These are phyloP conservation scores for Dioctria rufipes DNA, from an alignment of 2,888 invertebrate species.

Conservation along the genomic window DNA sequence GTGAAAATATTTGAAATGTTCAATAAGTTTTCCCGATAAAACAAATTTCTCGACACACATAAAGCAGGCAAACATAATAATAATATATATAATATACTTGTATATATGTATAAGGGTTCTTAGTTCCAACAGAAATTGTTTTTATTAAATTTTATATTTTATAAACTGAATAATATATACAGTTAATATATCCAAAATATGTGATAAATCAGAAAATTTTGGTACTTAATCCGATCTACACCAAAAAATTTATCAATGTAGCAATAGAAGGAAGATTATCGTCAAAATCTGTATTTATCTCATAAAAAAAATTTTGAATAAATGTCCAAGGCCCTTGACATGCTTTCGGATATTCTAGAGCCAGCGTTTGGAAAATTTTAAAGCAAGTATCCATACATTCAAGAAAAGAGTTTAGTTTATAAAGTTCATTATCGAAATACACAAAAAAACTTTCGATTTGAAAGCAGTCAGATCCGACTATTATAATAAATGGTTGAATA, in stretches of 20 bases:
- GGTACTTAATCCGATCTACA: neutral
- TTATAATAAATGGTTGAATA: slow-evolving; percentile 60
- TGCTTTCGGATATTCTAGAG: slow-evolving; percentile 36
- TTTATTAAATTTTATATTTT: too few relatives aligned
- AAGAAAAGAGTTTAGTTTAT: slow-evolving; percentile 53
- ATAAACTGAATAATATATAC: neutral
- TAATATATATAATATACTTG: too few relatives aligned
- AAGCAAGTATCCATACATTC: slow-evolving; percentile 44
- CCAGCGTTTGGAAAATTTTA: slow-evolving; percentile 45
- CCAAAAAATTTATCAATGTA: slow-evolving; percentile 42
- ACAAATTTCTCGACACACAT: too few relatives aligned
- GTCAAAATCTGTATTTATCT: too few relatives aligned
- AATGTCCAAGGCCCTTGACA: slow-evolving; percentile 36
- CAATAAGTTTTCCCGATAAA: too few relatives aligned
- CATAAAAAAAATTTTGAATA: slow-evolving; percentile 45
- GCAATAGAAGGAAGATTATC: too few relatives aligned
- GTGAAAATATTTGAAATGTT: too few relatives aligned
- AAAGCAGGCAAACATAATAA: too few relatives aligned
- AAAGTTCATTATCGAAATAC: slow-evolving; percentile 58
- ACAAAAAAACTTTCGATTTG: slow-evolving; percentile 55
- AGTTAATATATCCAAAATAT: neutral
- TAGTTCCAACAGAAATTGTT: too few relatives aligned
- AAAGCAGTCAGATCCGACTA: slow-evolving; percentile 53
- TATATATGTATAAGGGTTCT: too few relatives aligned
- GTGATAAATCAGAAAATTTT: slow-evolving; percentile 9